These are phyloP conservation scores for Hemichromis elongatus DNA, from an alignment of 2,113 vertebrate genomes.

Conservation along the genomic window DNA sequence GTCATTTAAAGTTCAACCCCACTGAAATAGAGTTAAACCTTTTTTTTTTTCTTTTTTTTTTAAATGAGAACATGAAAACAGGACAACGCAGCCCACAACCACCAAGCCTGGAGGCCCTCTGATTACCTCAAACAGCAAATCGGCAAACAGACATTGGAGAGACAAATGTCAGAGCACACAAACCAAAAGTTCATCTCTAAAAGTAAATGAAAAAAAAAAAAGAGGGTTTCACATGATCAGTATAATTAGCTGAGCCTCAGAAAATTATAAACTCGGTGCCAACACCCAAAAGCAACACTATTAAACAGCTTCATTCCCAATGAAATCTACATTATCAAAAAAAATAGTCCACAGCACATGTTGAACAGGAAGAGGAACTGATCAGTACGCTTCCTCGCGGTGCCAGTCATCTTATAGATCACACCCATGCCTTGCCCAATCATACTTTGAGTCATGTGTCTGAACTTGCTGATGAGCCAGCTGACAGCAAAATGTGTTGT, in stretches of 20 bases:
- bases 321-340: not conserved
- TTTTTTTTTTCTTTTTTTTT: not conserved
- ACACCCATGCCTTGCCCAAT: not conserved
- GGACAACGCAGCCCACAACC: not conserved
- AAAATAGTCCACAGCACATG: not conserved
- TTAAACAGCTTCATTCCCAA: not conserved
- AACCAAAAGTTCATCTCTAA: not conserved
- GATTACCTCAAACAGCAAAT: not conserved
- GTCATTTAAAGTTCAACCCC: not conserved
- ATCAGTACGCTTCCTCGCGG: not conserved
- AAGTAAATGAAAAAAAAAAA: fast-evolving
- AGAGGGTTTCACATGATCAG: not conserved
- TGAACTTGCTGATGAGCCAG: not conserved
- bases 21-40: not conserved
- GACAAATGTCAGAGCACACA: not conserved
- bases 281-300: not conserved
- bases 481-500: not conserved
- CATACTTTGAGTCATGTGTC: not conserved
- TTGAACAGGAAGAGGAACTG: not conserved
- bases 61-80: not conserved
- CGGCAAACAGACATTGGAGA: not conserved
- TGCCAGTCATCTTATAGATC: not conserved
- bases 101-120: not conserved
- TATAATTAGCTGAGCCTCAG: not conserved
- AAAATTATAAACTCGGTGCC: not conserved